These are phyloP conservation scores for Scolopax bukidnonensis DNA, from an alignment of 2,797 vertebrate genomes.

Conservation along the genomic window DNA sequence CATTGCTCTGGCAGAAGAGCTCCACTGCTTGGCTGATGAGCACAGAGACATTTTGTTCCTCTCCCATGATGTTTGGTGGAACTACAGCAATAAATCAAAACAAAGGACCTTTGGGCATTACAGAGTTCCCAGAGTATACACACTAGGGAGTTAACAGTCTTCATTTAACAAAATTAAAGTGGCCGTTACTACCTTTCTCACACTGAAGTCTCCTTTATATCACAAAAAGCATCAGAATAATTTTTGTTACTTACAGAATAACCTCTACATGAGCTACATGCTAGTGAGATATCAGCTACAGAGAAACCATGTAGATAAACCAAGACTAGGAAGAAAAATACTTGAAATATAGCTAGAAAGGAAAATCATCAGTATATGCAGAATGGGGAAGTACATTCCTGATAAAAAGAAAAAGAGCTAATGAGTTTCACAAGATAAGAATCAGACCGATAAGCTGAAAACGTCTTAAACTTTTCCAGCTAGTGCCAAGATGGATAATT, in stretches of 20 bases:
- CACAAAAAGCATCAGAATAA: neutral
- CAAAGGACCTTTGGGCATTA: neutral
- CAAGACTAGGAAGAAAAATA: neutral
- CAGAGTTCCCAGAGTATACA: neutral
- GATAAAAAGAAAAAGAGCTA: neutral
- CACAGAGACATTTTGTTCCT: conserved; percentile 91
- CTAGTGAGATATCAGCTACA: neutral
- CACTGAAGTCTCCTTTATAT: neutral
- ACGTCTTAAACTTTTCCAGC: neutral
- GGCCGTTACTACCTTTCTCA: neutral
- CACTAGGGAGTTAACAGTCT: neutral
- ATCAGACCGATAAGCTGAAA: neutral
- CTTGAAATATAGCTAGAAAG: neutral
- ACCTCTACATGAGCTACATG: neutral
- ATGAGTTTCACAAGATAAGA: neutral
- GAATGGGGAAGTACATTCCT: neutral
- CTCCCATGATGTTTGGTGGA: conserved; percentile 93
- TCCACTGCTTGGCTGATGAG: conserved; percentile 83
- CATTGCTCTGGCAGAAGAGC: conserved; percentile 88
- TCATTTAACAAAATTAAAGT: neutral
- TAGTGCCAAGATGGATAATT: neutral
- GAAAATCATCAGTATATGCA: neutral
- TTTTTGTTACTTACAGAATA: neutral
- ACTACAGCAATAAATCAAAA: conserved; percentile 76
- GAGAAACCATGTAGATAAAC: neutral